Evolutionary conservation across 2,888 invertebrate genomes (phyloP), one percentile per base, ranked within the genome.

Genomic region (Melitaea athalia): DNA sequence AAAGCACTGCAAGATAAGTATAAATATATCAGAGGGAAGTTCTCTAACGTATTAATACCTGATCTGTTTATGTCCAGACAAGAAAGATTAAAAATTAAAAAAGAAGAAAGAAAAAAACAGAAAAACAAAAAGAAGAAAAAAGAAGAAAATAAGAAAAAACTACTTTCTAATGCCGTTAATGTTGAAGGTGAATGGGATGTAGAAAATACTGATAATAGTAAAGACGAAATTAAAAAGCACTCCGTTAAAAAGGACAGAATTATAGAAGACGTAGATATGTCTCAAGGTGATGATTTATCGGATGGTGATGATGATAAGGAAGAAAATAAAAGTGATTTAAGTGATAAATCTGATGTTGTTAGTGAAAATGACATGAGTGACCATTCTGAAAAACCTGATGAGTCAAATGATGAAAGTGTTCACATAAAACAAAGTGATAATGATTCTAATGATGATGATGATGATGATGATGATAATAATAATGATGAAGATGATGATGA

Each of bases 1-100:
- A 92, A 92, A 71, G 77, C 85, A 3, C 71, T 92, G 59, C 85
- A 88, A 69, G 86, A 87, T 1, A 92, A 92, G 74, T 90, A 92
- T 74, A 86, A 85, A 67, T 77, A 78, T 10, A 82, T 92, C 0
- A 84, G 86, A 74, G 81, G 77, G 3, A 87, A 81, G 71, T 92
- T 89, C 72, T 80, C 82, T 2, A 84, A 88, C 77, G 82, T 91
- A 15, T 83, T 90, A 2, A 91, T 92, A 24, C 79, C 90, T 73
- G 92, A 92, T 62, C 77, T 92, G 10, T 82, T 92, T 3, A 90
- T 92, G 91, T 91, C 92, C 0, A 77, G 92, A 65, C 75, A 86
- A 73, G 92, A 92, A 78, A 85, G 91, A 70, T 74, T 76, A 69
- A 89, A 91, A 67, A 70, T 88, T 2, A 91, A 91, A 68, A 89